Evolutionary conservation across 2,113 vertebrate species (phyloP), one percentile per base, ranked within the genome.

Genomic region (Hymenochirus boettgeri): DNA sequence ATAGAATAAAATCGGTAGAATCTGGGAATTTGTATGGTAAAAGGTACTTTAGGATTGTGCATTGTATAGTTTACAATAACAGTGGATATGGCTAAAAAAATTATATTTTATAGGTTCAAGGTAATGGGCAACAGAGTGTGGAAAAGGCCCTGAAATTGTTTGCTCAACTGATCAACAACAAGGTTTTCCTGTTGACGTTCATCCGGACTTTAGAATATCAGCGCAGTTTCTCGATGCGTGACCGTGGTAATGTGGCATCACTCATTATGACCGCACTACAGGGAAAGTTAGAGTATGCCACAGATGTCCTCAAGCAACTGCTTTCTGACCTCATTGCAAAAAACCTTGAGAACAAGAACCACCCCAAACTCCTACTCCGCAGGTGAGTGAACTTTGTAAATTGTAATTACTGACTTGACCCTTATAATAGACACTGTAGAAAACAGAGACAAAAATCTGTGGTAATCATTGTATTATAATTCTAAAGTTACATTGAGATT

Each of bases 331-430:
- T 99, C 80, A 99, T 99, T 5, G 94, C 95, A 65, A 94, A 94
- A 82, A 99, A 98, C 85, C 85, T 98, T 79, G 96, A 98, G 75
- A 98, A 95, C 84, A 97, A 97, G 84, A 99, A 99, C 81, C 96
- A 99, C 62, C 96, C 96, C 71, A 99, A 99, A 53, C 90, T 99
- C 73, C 91, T 99, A 17, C 85, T 99, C 71, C 89, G 96, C 78
- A 97, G 96, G 96, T 98, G 50, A 66, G 71, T 23, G 22, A 31
- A 27, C 19, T 56, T 11, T 26, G 24, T 12, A 26, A 13, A 35
- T 12, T 8, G 33, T 35, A 11, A 3, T 13, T 11, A 35, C 10
- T 35, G 33, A 35, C 33, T 35, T 35, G 33, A 12, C 10, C 33
- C 10, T 35, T 13, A 35, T 35, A 12, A 12, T 35, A 2, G 3